phyloP scores from a whole-genome alignment of 2,113 vertebrate species.

The cattle (Bos taurus) region DNA sequence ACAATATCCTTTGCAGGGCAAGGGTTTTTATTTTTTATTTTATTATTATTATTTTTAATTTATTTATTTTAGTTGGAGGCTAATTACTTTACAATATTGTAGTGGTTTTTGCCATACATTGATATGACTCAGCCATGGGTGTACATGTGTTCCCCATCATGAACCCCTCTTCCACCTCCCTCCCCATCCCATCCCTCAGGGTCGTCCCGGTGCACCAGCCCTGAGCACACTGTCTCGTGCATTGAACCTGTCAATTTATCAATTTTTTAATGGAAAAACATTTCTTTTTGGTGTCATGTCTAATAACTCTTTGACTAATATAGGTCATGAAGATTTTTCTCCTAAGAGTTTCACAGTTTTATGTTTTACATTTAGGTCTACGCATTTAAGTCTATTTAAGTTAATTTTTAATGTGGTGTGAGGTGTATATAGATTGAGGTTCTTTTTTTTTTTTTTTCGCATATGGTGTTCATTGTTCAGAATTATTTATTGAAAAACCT shows the following conservation, averaged over 20 bases:
- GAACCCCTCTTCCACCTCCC: too few species aligned
- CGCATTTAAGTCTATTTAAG: background rate
- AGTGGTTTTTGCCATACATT: too few species aligned
- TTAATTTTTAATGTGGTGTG: background rate
- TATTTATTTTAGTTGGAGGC: too few species aligned
- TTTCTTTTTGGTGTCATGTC: background rate
- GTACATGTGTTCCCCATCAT: too few species aligned
- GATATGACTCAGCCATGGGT: too few species aligned
- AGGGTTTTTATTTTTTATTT: background rate
- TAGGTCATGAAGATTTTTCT: background rate
- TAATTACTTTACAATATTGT: too few species aligned
- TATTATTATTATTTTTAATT: too few species aligned
- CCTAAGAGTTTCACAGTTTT: background rate
- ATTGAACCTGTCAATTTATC: background rate
- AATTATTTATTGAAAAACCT: background rate
- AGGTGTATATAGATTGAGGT: background rate
- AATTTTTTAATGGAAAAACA: background rate
- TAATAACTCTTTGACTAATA: background rate
- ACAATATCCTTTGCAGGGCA: background rate
- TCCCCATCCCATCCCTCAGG: too few species aligned
- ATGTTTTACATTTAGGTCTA: background rate
- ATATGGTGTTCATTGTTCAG: background rate
- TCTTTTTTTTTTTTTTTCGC: fast-evolving
- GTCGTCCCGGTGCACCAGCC: too few species aligned
- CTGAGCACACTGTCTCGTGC: too few species aligned